Percentiles rank a stretch among this genome's conserved stretches.
Evolutionary conservation across 1,140 invertebrate species (phyloP).

Genomic region (Ips typographus): DNA sequence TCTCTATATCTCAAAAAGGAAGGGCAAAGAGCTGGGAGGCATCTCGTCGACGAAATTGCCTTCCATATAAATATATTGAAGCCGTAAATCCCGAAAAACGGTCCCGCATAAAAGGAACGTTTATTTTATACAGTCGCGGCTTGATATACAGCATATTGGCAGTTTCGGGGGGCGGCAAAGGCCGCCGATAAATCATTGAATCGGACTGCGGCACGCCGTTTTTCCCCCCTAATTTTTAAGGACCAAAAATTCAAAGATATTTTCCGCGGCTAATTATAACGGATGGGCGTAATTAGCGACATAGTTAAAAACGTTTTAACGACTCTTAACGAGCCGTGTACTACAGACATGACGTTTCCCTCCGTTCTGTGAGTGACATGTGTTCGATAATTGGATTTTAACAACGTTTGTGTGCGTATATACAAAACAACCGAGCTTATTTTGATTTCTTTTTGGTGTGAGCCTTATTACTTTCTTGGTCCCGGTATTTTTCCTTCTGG

Average conservation of each 20-base stretch:
- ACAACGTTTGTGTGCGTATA: neutral
- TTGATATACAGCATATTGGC: slow-evolving; percentile 49
- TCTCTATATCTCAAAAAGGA: neutral
- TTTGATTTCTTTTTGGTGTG: too few relatives aligned
- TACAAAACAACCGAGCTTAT: too few relatives aligned
- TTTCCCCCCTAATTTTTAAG: neutral
- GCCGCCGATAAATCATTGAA: slow-evolving; percentile 7
- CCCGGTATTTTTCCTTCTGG: too few relatives aligned
- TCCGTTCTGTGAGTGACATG: neutral
- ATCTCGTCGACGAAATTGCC: slow-evolving; percentile 47
- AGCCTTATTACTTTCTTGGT: too few relatives aligned
- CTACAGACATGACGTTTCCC: neutral
- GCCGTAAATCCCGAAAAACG: slow-evolving; percentile 50
- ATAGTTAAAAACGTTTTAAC: slow-evolving; percentile 7
- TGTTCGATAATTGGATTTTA: slow-evolving; percentile 11
- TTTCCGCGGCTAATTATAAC: too few relatives aligned
- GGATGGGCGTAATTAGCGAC: neutral
- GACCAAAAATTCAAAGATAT: neutral
- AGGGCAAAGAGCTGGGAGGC: slow-evolving; percentile 34
- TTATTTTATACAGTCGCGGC: slow-evolving; percentile 48
- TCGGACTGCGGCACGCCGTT: neutral
- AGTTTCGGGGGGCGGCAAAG: slow-evolving; percentile 26
- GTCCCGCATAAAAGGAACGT: slow-evolving; percentile 50
- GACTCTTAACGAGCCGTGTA: neutral
- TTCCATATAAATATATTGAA: slow-evolving; percentile 54